Percentiles rank a stretch among this genome's conserved stretches.
Evolutionary conservation across 2,113 vertebrate species (phyloP).

Genomic region (Xiphias gladius): DNA sequence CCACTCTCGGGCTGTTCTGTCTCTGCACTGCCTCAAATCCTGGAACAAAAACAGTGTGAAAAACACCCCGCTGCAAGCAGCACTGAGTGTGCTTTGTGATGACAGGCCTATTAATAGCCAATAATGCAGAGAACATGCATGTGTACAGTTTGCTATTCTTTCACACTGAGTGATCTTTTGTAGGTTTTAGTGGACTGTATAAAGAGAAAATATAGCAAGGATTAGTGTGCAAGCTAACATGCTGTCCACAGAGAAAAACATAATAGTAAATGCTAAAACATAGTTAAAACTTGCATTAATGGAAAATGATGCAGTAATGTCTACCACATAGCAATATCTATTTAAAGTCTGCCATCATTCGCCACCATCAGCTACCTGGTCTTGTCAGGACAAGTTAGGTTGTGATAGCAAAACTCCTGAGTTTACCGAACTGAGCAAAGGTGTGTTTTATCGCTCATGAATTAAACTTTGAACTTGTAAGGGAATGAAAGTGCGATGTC

Average conservation of each 20-base stretch:
- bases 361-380: too few relatives aligned
- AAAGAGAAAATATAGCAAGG: neutral
- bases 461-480: too few relatives aligned
- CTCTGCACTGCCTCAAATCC: slow-evolving; percentile 29
- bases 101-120: slow-evolving; percentile 2
- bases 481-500: too few relatives aligned
- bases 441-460: neutral
- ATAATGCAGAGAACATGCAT: neutral
- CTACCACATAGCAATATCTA: too few relatives aligned
- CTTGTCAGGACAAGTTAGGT: too few relatives aligned
- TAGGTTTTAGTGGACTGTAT: neutral
- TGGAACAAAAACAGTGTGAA: slow-evolving; percentile 4
- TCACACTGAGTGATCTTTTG: neutral
- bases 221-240: neutral
- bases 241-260: too few relatives aligned
- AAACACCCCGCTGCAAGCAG: neutral
- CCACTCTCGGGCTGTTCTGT: slow-evolving; percentile 5
- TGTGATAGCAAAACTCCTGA: too few relatives aligned
- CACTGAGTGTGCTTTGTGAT: neutral
- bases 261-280: too few relatives aligned
- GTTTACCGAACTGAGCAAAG: too few relatives aligned
- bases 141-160: neutral
- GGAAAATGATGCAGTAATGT: too few relatives aligned
- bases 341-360: too few relatives aligned
- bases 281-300: too few relatives aligned